Percentiles rank a stretch among this genome's conserved stretches.
Evolutionary conservation across 2,113 vertebrate genomes (phyloP).

Genomic region (Ammodytes dubius): DNA sequence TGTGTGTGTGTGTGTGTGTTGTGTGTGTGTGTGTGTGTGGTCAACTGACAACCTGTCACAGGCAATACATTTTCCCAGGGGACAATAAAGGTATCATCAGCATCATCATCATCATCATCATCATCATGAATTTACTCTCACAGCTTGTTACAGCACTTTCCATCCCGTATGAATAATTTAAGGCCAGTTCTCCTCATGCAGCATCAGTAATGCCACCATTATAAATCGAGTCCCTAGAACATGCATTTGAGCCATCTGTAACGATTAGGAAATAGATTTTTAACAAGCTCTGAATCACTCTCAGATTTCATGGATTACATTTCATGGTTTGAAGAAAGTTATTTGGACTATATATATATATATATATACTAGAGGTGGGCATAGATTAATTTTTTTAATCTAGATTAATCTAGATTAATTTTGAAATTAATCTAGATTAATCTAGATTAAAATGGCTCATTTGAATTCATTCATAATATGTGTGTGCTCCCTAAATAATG

Average conservation of each 20-base stretch:
- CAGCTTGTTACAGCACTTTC: constrained; percentile 51
- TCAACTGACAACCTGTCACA: constrained; percentile 42
- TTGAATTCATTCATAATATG: too few species aligned
- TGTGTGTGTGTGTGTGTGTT: neutral
- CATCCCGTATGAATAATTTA: constrained; percentile 62
- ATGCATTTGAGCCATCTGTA: neutral
- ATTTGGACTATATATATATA: neutral
- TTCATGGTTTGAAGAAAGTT: neutral
- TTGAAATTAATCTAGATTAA: too few species aligned
- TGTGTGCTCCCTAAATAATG: too few species aligned
- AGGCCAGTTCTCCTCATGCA: constrained; percentile 22
- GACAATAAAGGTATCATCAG: constrained; percentile 33
- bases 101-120: constrained; percentile 18
- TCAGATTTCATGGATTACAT: constrained; percentile 14
- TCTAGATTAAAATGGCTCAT: too few species aligned
- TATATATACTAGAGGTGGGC: too few species aligned
- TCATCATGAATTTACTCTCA: constrained; percentile 51
- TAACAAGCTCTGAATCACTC: constrained; percentile 7
- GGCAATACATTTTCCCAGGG: constrained; percentile 32
- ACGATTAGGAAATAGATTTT: constrained; percentile 16
- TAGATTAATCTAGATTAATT: too few species aligned
- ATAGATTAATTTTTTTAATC: too few species aligned
- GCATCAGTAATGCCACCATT: constrained; percentile 13
- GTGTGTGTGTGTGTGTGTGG: constrained; percentile 25
- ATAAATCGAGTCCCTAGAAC: constrained; percentile 19